These are phyloP conservation scores for Syngnathoides biaculeatus DNA, from an alignment of 2,113 vertebrate species.

Conservation along the genomic window DNA sequence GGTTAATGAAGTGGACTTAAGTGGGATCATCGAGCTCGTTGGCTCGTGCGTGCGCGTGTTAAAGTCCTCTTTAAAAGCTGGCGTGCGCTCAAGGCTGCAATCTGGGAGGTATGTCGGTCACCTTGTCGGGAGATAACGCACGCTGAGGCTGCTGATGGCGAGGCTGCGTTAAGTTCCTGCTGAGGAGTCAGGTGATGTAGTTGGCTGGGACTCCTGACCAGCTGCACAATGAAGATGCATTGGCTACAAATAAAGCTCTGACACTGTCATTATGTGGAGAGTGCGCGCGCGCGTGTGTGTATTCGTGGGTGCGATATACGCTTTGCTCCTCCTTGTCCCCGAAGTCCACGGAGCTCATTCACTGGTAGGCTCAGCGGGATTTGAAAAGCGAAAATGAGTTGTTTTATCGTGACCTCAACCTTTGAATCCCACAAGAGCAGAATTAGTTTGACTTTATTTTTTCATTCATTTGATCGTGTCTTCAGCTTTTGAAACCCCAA, in stretches of 20 bases:
- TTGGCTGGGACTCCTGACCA: slow-evolving; percentile 22
- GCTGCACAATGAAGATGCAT: slow-evolving; percentile 8
- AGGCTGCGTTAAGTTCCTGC: slow-evolving; percentile 17
- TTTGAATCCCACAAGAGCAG: background rate
- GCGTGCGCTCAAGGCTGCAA: slow-evolving; percentile 18
- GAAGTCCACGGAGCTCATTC: slow-evolving; percentile 33
- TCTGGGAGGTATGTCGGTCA: slow-evolving; percentile 42
- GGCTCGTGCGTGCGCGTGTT: slow-evolving; percentile 11
- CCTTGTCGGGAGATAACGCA: slow-evolving; percentile 26
- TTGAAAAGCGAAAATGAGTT: background rate
- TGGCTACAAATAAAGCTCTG: slow-evolving; percentile 25
- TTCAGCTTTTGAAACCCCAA: background rate
- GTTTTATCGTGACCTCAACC: background rate
- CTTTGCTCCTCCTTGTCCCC: slow-evolving; percentile 13
- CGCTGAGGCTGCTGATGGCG: slow-evolving; percentile 6
- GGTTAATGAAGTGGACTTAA: slow-evolving; percentile 39
- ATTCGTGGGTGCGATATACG: slow-evolving; percentile 32
- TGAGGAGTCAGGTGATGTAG: slow-evolving; percentile 12
- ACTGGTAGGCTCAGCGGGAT: slow-evolving; percentile 28
- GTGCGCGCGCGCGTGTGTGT: slow-evolving; percentile 23
- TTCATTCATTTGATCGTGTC: background rate
- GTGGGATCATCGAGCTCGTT: slow-evolving; percentile 27
- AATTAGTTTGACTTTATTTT: background rate
- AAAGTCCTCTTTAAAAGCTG: background rate
- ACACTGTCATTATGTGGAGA: slow-evolving; percentile 43